A percentile compares a stretch with the other conserved stretches of the same genome.
Evolutionary conservation across 2,797 vertebrate species (phyloP).

Genomic region (Diceros bicornis): DNA sequence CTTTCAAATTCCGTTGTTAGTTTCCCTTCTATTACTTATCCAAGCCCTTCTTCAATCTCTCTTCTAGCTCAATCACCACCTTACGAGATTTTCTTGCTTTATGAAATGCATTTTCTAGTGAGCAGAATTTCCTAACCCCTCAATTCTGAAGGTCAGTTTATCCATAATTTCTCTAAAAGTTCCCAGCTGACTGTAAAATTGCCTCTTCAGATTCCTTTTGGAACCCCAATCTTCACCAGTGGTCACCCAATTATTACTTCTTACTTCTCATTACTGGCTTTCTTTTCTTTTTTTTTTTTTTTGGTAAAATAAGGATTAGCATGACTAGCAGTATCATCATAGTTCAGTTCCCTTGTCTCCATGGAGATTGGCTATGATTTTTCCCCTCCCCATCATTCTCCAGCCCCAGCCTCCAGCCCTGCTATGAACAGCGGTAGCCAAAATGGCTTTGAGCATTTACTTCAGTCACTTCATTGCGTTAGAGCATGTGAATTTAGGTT

Average conservation of each 20-base stretch:
- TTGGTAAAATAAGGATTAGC: neutral
- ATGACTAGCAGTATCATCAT: fast-evolving
- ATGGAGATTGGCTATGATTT: neutral
- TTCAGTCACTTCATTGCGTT: neutral
- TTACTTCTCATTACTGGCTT: neutral
- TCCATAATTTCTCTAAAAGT: neutral
- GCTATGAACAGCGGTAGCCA: neutral
- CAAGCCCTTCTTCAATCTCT: neutral
- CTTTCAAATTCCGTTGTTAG: neutral
- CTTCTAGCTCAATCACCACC: neutral
- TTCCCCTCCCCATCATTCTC: neutral
- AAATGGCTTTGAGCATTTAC: neutral
- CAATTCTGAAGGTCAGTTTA: neutral
- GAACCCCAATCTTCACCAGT: neutral
- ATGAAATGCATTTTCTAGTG: neutral
- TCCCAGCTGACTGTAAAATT: neutral
- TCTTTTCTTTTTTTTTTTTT: neutral
- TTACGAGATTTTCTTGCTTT: neutral
- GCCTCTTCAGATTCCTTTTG: neutral
- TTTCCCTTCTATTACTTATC: neutral
- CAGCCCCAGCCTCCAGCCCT: neutral
- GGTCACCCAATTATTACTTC: neutral
- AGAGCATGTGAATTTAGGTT: neutral
- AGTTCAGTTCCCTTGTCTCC: neutral
- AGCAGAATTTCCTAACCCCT: conserved; percentile 10